Conservation (phyloP, 2,888 invertebrate species). For the Ormia ochracea region DNA sequence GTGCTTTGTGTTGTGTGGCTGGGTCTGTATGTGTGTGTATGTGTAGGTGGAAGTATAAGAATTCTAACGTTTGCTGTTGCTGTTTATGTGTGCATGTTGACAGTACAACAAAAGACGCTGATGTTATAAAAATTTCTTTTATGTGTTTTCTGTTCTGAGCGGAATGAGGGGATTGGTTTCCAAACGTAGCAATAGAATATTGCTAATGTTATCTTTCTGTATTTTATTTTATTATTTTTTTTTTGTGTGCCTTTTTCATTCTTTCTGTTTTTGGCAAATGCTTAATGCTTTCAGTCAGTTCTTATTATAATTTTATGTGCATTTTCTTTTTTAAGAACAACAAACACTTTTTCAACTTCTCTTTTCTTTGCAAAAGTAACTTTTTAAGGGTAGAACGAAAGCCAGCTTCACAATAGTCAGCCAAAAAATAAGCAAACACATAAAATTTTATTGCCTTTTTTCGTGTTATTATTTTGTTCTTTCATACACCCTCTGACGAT, state of each 20-base stretch:
- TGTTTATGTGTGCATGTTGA: constrained; percentile 24
- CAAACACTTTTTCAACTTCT: constrained; percentile 10
- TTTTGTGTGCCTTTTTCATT: constrained; percentile 22
- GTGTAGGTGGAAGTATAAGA: no score
- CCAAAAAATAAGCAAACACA: constrained; percentile 42
- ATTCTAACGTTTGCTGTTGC: no score
- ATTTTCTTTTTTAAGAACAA: constrained; percentile 23
- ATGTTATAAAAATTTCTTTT: constrained; percentile 57
- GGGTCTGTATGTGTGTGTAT: not conserved
- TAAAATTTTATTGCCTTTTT: constrained; percentile 53
- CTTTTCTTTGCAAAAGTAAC: constrained; percentile 7
- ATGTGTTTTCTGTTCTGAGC: not conserved
- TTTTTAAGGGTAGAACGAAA: constrained; percentile 40
- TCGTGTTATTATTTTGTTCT: not conserved
- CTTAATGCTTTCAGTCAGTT: constrained; percentile 32
- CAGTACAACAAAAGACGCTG: constrained; percentile 54
- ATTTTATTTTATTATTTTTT: constrained; percentile 16
- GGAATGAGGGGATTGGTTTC: not conserved
- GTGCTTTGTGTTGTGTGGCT: constrained; percentile 6
- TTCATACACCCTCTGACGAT: constrained; percentile 8
- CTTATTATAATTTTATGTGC: constrained; percentile 56
- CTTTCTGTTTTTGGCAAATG: constrained; percentile 35
- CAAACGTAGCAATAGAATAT: not conserved
- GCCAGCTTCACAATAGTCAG: constrained; percentile 16
- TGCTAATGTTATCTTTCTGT: constrained; percentile 45